Conservation (phyloP, 2,888 invertebrate species). For the Calameuta pallipes region DNA sequence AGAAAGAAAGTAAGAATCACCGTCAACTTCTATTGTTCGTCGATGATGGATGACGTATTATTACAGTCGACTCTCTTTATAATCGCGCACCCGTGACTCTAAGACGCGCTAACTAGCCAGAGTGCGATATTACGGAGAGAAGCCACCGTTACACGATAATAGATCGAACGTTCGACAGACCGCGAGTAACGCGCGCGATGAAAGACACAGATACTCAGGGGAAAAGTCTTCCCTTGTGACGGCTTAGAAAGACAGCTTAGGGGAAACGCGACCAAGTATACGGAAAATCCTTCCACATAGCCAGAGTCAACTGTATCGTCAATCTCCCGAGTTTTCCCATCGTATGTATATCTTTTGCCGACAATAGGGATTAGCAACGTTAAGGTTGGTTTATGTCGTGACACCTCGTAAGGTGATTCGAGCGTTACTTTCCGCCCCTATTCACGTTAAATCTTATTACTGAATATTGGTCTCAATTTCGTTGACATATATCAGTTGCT, state of each 20-base stretch:
- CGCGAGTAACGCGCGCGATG: too few species aligned
- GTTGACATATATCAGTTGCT: neutral
- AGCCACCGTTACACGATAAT: too few species aligned
- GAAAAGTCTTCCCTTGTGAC: too few species aligned
- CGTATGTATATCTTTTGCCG: conserved; percentile 6
- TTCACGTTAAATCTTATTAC: neutral
- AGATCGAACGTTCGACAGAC: too few species aligned
- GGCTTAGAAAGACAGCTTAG: too few species aligned
- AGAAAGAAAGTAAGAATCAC: neutral
- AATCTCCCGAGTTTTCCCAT: conserved; percentile 11
- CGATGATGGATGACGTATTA: conserved; percentile 21
- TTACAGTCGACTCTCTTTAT: neutral
- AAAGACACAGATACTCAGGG: too few species aligned
- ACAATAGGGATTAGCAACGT: neutral
- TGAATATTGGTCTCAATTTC: neutral
- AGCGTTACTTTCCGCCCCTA: neutral
- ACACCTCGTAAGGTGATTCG: neutral
- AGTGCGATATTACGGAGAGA: too few species aligned
- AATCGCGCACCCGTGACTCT: too few species aligned
- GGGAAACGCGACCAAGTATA: too few species aligned
- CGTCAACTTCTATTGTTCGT: conserved; percentile 17
- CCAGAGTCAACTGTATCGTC: neutral
- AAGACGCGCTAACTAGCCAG: too few species aligned
- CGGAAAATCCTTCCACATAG: too few species aligned
- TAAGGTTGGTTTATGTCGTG: neutral